phyloP scores from a whole-genome alignment of 2,888 invertebrate species.

The Eucera pruinosa region DNA sequence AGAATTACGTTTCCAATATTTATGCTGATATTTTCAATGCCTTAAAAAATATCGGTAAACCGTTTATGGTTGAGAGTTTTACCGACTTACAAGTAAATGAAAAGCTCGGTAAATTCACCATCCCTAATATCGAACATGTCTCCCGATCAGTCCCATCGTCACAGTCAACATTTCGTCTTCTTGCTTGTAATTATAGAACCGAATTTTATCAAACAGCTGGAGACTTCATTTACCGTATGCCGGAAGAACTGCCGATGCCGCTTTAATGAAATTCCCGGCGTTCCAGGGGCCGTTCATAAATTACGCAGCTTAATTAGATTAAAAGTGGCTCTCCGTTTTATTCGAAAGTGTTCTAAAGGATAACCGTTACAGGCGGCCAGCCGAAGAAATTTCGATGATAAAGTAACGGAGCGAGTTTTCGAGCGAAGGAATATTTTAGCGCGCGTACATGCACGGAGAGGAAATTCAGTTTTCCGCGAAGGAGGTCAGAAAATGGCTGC shows the following conservation, averaged over 20 bases:
- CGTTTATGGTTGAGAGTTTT: too few relatives aligned
- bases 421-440: conserved; percentile 1
- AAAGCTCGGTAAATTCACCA: too few relatives aligned
- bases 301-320: conserved; percentile 54
- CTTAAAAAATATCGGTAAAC: too few relatives aligned
- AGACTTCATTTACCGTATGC: neutral
- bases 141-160: too few relatives aligned
- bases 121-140: too few relatives aligned
- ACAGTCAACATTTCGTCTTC: too few relatives aligned
- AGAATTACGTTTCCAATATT: too few relatives aligned
- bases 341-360: conserved; percentile 7
- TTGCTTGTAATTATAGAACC: neutral
- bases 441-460: neutral
- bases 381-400: neutral
- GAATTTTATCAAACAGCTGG: conserved; percentile 26
- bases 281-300: conserved; percentile 38
- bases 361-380: neutral
- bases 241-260: conserved; percentile 47
- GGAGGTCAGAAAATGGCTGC: conserved; percentile 42
- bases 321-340: conserved; percentile 31
- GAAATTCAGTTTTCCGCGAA: conserved; percentile 35
- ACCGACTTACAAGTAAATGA: too few relatives aligned
- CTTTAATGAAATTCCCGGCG: conserved; percentile 58
- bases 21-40: too few relatives aligned
- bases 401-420: neutral